Evolutionary conservation across 2,888 invertebrate genomes (phyloP).

Genomic region (Aquatica leii): DNA sequence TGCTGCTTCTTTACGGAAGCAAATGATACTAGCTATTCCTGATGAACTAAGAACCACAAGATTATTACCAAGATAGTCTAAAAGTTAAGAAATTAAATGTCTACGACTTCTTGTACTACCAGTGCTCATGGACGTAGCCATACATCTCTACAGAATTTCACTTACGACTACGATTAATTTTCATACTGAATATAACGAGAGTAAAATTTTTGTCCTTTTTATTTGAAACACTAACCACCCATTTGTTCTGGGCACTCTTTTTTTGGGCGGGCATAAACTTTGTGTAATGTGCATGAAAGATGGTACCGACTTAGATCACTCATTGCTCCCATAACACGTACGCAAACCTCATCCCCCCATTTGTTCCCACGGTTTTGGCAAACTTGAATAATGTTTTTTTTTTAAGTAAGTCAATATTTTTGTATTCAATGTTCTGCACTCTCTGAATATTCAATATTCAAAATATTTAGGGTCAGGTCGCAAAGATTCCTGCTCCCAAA

Average conservation of each 20-base stretch:
- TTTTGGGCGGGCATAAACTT: constrained; percentile 18
- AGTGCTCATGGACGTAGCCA: constrained; percentile 1
- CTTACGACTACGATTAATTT: constrained; percentile 11
- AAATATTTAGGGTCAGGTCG: neutral
- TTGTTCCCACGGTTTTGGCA: neutral
- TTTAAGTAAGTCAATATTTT: constrained; percentile 14
- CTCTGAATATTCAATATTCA: constrained; percentile 2
- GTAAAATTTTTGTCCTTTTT: no score
- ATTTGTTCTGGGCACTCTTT: neutral
- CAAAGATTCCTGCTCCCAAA: neutral
- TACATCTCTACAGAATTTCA: constrained; percentile 18
- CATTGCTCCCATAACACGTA: no score
- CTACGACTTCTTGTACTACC: constrained; percentile 2
- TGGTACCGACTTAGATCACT: constrained; percentile 14
- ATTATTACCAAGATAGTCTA: constrained; percentile 2
- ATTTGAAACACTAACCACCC: constrained; percentile 1
- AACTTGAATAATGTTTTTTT: constrained; percentile 2
- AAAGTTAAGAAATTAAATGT: constrained; percentile 4
- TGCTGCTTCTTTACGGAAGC: constrained; percentile 6
- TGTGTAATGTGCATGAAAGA: constrained; percentile 19
- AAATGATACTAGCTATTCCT: no score
- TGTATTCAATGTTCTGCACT: constrained; percentile 7
- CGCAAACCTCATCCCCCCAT: neutral
- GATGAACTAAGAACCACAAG: no score
- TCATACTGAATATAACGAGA: neutral